Percentiles rank a stretch among this genome's conserved stretches.
These are phyloP conservation scores for Lycorma delicatula DNA, from an alignment of 1,140 invertebrate species.

Conservation along the genomic window DNA sequence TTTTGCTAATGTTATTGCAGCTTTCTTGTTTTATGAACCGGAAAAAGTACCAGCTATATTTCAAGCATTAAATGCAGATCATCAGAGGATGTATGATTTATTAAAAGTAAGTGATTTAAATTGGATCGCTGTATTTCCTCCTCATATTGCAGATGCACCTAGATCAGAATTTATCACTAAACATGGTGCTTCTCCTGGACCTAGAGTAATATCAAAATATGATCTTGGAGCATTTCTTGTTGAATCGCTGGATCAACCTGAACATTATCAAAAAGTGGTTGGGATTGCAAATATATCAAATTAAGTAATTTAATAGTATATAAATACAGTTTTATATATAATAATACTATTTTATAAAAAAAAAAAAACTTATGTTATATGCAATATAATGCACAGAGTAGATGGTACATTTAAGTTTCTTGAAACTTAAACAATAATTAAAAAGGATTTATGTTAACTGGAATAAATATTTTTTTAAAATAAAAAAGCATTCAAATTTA, in stretches of 20 bases:
- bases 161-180: conserved; percentile 19
- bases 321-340: no score
- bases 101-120: conserved; percentile 53
- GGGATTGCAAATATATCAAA: conserved; percentile 43
- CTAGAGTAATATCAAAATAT: conserved; percentile 47
- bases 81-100: conserved; percentile 62
- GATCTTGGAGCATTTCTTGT: conserved; percentile 68
- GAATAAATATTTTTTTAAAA: no score
- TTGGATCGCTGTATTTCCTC: conserved; percentile 70
- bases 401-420: no score
- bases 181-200: conserved; percentile 22
- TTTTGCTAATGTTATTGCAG: conserved; percentile 37
- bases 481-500: no score
- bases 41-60: conserved; percentile 64
- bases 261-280: conserved; percentile 57
- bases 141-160: conserved; percentile 59
- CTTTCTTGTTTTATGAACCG: conserved; percentile 63
- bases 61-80: conserved; percentile 62
- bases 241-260: conserved; percentile 52
- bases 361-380: no score
- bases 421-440: no score
- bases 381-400: no score
- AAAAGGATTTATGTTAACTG: no score
- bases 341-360: no score
- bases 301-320: neutral